Conservation (phyloP, 2,888 invertebrate species). For the Agrenia bidenticulata region DNA sequence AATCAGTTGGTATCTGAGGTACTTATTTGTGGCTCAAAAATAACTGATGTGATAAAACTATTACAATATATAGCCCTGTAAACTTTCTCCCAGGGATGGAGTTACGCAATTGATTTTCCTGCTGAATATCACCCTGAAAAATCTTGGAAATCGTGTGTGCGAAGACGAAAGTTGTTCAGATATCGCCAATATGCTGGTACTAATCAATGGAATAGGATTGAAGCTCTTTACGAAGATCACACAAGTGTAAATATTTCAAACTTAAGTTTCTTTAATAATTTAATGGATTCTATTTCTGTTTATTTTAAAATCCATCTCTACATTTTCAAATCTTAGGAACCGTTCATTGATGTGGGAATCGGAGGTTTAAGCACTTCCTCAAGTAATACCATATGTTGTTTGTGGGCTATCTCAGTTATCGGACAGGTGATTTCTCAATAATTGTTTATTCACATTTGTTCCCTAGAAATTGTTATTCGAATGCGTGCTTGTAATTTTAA, state of each 20-base stretch:
- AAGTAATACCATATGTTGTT: constrained; percentile 70
- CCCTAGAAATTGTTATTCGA: no score
- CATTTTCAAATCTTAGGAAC: constrained; percentile 63
- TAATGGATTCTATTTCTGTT: no score
- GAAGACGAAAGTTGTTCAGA: constrained; percentile 80
- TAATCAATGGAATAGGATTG: constrained; percentile 90
- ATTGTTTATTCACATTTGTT: background rate
- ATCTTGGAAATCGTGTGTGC: constrained; percentile 83
- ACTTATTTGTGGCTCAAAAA: constrained; percentile 52
- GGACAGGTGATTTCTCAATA: constrained; percentile 66
- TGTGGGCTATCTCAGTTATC: constrained; percentile 92
- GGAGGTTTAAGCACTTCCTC: constrained; percentile 77
- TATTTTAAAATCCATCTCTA: background rate
- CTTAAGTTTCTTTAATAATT: no score
- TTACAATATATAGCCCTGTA: no score
- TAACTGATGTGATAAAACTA: no score
- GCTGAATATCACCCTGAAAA: constrained; percentile 81
- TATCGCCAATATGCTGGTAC: constrained; percentile 83
- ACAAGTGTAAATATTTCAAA: constrained; percentile 67
- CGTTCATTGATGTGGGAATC: constrained; percentile 86
- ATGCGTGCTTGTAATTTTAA: no score
- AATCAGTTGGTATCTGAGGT: constrained; percentile 86
- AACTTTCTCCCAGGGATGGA: constrained; percentile 82
- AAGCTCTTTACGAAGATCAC: constrained; percentile 83
- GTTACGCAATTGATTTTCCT: constrained; percentile 90